Evolutionary conservation across 2,797 vertebrate species (phyloP).

Genomic region (Diglossa cyanea): DNA sequence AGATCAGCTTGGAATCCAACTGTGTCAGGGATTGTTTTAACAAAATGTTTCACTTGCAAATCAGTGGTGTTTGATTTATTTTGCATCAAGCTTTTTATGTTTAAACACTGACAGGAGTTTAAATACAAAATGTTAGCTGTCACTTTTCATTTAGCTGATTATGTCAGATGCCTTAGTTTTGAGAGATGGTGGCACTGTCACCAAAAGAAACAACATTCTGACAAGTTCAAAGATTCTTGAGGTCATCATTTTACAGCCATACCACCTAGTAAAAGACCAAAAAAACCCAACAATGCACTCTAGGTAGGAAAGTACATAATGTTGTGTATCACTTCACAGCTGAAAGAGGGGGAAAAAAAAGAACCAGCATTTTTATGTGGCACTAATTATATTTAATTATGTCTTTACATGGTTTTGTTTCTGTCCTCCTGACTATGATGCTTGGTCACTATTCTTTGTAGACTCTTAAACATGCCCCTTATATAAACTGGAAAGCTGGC

Average conservation of each 20-base stretch:
- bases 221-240: constrained; percentile 78
- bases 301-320: constrained; percentile 4
- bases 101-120: constrained; percentile 81
- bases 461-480: not conserved
- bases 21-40: constrained; percentile 69
- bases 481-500: constrained; percentile 66
- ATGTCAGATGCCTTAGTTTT: constrained; percentile 81
- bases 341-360: not conserved
- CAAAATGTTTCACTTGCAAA: constrained; percentile 77
- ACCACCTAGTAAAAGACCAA: constrained; percentile 59
- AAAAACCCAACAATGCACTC: constrained; percentile 11
- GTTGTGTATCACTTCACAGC: not conserved
- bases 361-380: not conserved
- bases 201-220: constrained; percentile 75
- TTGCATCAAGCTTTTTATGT: constrained; percentile 80
- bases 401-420: not conserved
- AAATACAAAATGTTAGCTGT: constrained; percentile 82
- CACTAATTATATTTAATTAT: not conserved
- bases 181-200: constrained; percentile 77
- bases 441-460: not conserved
- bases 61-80: constrained; percentile 79
- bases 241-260: constrained; percentile 75
- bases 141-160: constrained; percentile 81
- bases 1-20: constrained; percentile 65
- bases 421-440: not conserved